These are phyloP conservation scores for Auanema sp. DNA, from an alignment of 2,888 invertebrate species.

Conservation along the genomic window DNA sequence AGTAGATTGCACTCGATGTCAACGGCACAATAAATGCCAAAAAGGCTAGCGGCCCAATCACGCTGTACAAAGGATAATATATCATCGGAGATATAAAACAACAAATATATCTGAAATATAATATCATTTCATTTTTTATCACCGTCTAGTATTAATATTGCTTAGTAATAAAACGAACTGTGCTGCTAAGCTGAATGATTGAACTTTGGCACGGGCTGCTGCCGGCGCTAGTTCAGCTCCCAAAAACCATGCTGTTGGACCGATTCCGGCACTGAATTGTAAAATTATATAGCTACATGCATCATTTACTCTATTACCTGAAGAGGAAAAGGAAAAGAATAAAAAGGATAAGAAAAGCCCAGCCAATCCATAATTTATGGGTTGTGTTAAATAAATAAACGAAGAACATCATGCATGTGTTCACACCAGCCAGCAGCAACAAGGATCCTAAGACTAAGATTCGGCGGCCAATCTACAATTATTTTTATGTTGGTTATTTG, in stretches of 20 bases:
- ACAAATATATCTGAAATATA: conserved; percentile 39
- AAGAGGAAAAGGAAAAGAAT: conserved; percentile 49
- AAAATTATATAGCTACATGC: conserved; percentile 11
- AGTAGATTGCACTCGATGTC: conserved; percentile 35
- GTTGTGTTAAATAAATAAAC: conserved; percentile 34
- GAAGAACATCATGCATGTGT: conserved; percentile 48
- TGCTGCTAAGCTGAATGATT: conserved; percentile 26
- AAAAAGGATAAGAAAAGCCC: conserved; percentile 44
- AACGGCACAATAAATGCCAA: conserved; percentile 51
- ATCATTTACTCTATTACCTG: conserved; percentile 25
- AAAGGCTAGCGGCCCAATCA: conserved; percentile 44
- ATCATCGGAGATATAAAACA: conserved; percentile 54
- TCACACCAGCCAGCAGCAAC: conserved; percentile 36
- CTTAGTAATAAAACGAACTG: conserved; percentile 22
- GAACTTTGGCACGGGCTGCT: conserved; percentile 29
- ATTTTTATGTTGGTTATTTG: not conserved
- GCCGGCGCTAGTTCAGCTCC: conserved; percentile 51
- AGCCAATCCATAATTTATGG: conserved; percentile 28
- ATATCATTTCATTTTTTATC: conserved; percentile 28
- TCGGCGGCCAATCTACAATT: conserved; percentile 45
- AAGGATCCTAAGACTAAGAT: conserved; percentile 45
- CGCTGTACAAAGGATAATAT: conserved; percentile 41
- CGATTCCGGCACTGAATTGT: conserved; percentile 50
- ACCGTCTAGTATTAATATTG: conserved; percentile 21
- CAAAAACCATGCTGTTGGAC: conserved; percentile 52